phyloP scores from a whole-genome alignment of 2,113 vertebrate genomes.

The Sapayoa aenigma region DNA sequence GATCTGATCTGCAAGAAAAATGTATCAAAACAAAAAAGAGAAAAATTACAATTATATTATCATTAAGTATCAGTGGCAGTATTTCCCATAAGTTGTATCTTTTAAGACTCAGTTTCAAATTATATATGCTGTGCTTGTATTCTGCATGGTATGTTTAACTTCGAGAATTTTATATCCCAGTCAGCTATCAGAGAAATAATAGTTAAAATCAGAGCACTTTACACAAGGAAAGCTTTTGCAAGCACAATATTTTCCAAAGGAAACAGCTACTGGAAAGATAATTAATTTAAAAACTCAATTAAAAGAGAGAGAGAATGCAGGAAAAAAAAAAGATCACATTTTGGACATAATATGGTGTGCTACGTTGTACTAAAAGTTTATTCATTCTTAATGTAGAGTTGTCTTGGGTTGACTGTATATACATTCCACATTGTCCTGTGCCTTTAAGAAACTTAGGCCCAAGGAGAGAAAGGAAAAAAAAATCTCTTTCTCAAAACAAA shows the following conservation, averaged over 20 bases:
- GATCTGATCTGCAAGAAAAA: neutral
- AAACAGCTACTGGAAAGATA: constrained; percentile 39
- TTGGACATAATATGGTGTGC: neutral
- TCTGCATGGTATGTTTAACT: neutral
- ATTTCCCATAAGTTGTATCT: neutral
- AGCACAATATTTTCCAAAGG: neutral
- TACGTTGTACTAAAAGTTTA: neutral
- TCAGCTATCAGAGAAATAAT: constrained; percentile 14
- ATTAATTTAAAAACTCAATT: constrained; percentile 17
- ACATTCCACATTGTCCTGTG: too few species aligned
- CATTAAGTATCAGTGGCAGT: neutral
- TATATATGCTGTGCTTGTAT: neutral
- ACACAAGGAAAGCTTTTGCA: neutral
- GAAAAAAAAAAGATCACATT: neutral
- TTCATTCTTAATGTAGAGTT: neutral
- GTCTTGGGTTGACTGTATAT: too few species aligned
- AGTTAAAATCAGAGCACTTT: constrained; percentile 11
- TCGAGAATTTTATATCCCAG: neutral
- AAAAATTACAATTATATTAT: neutral
- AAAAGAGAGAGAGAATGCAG: neutral
- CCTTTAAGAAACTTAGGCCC: too few species aligned
- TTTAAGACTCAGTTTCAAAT: neutral
- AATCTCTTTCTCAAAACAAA: too few species aligned
- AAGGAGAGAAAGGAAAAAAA: too few species aligned
- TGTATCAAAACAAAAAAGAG: neutral